phyloP scores from a whole-genome alignment of 2,797 vertebrate genomes.

The Tauraco hartlaubi region DNA sequence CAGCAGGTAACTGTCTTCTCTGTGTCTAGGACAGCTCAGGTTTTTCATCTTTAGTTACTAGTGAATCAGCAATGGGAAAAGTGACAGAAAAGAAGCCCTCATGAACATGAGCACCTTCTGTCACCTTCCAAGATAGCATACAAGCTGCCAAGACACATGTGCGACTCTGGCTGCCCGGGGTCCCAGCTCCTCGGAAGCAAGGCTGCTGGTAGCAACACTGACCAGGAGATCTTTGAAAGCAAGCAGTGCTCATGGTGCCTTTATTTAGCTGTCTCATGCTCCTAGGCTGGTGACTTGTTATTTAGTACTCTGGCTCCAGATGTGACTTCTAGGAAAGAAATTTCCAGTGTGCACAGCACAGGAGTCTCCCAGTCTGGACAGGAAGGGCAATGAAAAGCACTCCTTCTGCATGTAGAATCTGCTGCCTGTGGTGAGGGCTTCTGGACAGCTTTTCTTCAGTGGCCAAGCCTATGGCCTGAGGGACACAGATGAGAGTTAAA shows the following conservation, averaged over 20 bases:
- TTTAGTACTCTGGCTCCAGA: neutral
- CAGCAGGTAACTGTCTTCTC: neutral
- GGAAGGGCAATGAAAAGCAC: neutral
- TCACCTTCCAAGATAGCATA: neutral
- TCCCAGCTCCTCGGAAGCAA: neutral
- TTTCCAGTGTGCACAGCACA: neutral
- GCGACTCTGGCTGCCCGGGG: neutral
- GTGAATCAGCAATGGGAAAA: neutral
- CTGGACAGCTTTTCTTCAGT: neutral
- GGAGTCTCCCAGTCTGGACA: neutral
- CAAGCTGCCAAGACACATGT: neutral
- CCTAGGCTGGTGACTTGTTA: neutral
- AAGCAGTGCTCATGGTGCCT: neutral
- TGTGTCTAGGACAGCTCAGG: constrained; percentile 2
- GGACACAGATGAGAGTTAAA: neutral
- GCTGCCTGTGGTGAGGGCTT: neutral
- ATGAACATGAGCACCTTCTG: constrained; percentile 1
- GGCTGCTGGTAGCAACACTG: neutral
- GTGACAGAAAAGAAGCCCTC: neutral
- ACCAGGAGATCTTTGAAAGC: neutral
- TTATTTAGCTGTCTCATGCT: neutral
- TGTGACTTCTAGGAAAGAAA: neutral
- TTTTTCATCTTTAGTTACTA: constrained; percentile 7
- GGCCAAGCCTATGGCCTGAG: neutral
- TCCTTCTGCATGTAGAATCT: neutral